Conservation (phyloP, 2,797 vertebrate genomes). For the Micrastur ruficollis region DNA sequence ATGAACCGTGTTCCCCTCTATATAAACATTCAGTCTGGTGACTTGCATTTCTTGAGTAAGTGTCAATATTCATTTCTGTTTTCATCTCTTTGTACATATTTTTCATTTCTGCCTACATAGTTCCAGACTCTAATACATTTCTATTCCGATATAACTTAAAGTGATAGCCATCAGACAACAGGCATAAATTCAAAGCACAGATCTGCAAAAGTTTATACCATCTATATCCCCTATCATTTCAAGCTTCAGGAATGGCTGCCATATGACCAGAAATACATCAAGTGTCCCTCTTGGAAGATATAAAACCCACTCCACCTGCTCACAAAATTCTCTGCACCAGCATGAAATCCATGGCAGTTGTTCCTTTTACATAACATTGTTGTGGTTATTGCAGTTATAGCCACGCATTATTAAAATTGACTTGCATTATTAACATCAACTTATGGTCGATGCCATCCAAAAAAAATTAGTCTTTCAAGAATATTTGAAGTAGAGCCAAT, state of each 20-base stretch:
- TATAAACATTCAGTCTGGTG: background rate
- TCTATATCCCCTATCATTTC: background rate
- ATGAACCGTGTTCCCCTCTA: background rate
- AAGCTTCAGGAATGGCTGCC: background rate
- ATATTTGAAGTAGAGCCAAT: background rate
- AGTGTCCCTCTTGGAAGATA: background rate
- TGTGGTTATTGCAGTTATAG: background rate
- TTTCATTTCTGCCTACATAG: background rate
- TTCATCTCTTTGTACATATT: background rate
- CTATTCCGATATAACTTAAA: background rate
- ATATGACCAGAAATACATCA: background rate
- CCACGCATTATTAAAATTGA: conserved; percentile 9
- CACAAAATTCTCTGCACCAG: background rate
- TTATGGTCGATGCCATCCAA: background rate
- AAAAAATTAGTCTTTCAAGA: background rate
- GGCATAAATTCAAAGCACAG: background rate
- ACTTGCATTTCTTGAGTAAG: background rate
- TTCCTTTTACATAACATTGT: background rate
- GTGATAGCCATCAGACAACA: background rate
- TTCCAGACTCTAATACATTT: background rate
- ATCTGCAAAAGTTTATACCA: background rate
- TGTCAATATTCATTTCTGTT: background rate
- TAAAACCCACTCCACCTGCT: background rate
- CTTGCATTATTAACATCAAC: background rate
- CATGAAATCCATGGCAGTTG: background rate